A percentile compares a stretch with the other conserved stretches of the same genome.
Conservation (phyloP, 2,797 vertebrate genomes). For the Myiothlypis coronata region DNA sequence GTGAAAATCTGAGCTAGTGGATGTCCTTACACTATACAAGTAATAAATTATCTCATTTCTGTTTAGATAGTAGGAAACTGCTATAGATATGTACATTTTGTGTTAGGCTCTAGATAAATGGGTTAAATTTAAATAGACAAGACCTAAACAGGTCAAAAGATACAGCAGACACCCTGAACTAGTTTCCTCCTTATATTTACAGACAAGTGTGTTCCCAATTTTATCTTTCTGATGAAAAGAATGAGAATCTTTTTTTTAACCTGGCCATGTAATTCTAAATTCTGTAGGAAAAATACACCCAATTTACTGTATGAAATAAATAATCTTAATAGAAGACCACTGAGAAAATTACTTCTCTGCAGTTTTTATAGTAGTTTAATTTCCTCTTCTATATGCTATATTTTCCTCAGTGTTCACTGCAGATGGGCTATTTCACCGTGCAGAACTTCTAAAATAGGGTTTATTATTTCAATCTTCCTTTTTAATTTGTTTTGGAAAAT, state of each 20-base stretch:
- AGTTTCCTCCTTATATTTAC: neutral
- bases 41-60: neutral
- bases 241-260: neutral
- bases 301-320: neutral
- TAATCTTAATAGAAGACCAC: neutral
- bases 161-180: neutral
- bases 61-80: neutral
- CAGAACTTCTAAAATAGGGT: neutral
- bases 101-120: neutral
- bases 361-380: neutral
- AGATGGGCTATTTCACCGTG: neutral
- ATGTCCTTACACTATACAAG: neutral
- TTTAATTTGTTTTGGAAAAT: neutral
- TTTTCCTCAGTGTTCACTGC: neutral
- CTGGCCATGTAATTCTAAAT: neutral
- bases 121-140: neutral
- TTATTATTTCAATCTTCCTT: neutral
- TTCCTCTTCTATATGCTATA: neutral
- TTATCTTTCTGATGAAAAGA: neutral
- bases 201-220: neutral
- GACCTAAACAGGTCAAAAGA: neutral
- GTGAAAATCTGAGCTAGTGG: neutral
- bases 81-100: neutral
- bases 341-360: neutral
- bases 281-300: neutral